Percentiles rank a stretch among this genome's conserved stretches.
These are phyloP conservation scores for Lithodes maja DNA, from an alignment of 2,888 invertebrate species.

Conservation along the genomic window DNA sequence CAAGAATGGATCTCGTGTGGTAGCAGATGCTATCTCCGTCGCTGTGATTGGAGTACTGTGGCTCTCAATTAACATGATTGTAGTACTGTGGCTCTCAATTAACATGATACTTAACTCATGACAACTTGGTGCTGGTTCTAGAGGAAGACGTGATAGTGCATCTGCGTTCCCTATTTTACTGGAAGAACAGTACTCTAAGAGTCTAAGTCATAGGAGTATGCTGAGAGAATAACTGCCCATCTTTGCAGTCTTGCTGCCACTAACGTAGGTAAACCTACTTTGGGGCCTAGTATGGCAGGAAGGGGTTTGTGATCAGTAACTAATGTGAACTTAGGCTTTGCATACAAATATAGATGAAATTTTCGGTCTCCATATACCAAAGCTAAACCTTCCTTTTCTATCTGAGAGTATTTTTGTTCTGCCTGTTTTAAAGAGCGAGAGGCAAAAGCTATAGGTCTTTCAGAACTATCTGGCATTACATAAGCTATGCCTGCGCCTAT, in stretches of 20 bases:
- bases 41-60: constrained; percentile 11
- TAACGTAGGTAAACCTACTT: constrained; percentile 45
- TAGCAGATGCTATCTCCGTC: not conserved
- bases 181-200: constrained; percentile 26
- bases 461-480: constrained; percentile 26
- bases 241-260: constrained; percentile 41
- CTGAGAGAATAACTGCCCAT: constrained; percentile 32
- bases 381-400: constrained; percentile 48
- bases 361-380: constrained; percentile 52
- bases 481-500: constrained; percentile 58
- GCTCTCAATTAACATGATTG: not conserved
- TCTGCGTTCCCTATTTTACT: constrained; percentile 33
- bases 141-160: constrained; percentile 33
- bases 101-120: not conserved
- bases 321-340: constrained; percentile 32
- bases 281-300: constrained; percentile 27
- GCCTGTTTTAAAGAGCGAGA: constrained; percentile 21
- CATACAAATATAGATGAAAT: constrained; percentile 60
- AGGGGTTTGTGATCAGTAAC: constrained; percentile 63
- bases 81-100: not conserved
- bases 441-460: constrained; percentile 33
- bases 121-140: constrained; percentile 6
- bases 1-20: not conserved
- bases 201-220: constrained; percentile 33
- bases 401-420: constrained; percentile 58